Base-by-base conservation (phyloP, 2,113 vertebrate genomes). In the Hiodon tergisus region DNA sequence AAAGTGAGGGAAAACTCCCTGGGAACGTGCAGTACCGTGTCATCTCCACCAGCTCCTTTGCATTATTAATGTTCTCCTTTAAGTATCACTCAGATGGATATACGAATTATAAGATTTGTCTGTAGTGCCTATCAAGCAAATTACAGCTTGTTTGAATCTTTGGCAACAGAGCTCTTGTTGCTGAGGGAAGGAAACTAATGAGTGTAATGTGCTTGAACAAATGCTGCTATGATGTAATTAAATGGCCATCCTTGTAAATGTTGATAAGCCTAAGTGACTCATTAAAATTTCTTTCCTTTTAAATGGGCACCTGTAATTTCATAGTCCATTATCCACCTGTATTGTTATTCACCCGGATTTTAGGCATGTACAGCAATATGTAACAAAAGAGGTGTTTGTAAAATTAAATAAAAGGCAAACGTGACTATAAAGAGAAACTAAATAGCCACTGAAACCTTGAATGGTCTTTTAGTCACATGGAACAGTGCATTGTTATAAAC, bases 41-140 rank as follows among this genome's bases (percentile, higher is more conserved):
- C 61, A 11, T 17, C 73, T 14, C 61, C 31, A 46, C 2, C 71
- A 63, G 76, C 52, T 77, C 78, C 78, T 67, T 69, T 83, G 78
- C 83, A 83, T 84, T 83, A 84, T 73, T 84, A 84, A 83, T 71
- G 82, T 76, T 78, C 79, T 70, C 83, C 75, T 85, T 86, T 78
- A 65, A 74, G 9, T 61, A 13, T 3, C 48, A 17, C 69, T 58
- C 6, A 80, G 62, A 53, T 82, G 83, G 76, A 78, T 83, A 83
- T 81, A 77, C 61, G 76, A 73, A 72, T 70, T 55, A 76, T 80
- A 71, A 77, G 80, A 79, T 79, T 17, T 70, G 80, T 82, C 67
- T 76, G 75, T 55, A 76, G 76, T 85, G 86, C 85, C 85, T 81
- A 86, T 78, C 58, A 74, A 76, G 79, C 77, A 78, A 81, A 67